Evolutionary conservation across 2,797 vertebrate species (phyloP).

Genomic region (Helarctos malayanus): DNA sequence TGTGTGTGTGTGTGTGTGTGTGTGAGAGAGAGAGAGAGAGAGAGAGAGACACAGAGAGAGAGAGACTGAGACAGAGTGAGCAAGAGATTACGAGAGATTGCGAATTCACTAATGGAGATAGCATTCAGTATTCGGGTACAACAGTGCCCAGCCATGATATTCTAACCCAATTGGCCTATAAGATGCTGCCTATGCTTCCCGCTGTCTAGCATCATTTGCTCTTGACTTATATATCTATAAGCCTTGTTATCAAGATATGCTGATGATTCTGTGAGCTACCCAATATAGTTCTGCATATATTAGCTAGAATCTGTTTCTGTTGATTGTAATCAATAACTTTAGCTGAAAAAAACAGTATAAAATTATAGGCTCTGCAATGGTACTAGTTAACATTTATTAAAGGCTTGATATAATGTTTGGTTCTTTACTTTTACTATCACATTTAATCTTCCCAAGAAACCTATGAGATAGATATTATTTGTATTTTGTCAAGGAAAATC

Average conservation of each 20-base stretch:
- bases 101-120: background rate
- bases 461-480: slow-evolving; percentile 17
- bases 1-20: background rate
- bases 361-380: background rate
- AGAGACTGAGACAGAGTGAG: background rate
- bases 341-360: background rate
- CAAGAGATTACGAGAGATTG: background rate
- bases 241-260: background rate
- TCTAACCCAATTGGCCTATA: background rate
- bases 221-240: background rate
- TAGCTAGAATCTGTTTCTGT: background rate
- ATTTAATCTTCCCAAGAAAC: background rate
- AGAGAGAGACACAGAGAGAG: accelerated
- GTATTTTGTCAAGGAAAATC: slow-evolving; percentile 15
- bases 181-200: background rate
- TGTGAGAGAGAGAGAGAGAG: background rate
- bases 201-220: background rate
- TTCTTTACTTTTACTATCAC: background rate
- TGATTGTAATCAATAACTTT: slow-evolving; percentile 16
- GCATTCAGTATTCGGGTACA: background rate
- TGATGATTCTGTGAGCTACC: background rate
- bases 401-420: background rate
- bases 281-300: background rate
- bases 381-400: background rate
- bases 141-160: background rate